These are phyloP conservation scores for Numenius arquata DNA, from an alignment of 2,113 vertebrate genomes.

Conservation along the genomic window DNA sequence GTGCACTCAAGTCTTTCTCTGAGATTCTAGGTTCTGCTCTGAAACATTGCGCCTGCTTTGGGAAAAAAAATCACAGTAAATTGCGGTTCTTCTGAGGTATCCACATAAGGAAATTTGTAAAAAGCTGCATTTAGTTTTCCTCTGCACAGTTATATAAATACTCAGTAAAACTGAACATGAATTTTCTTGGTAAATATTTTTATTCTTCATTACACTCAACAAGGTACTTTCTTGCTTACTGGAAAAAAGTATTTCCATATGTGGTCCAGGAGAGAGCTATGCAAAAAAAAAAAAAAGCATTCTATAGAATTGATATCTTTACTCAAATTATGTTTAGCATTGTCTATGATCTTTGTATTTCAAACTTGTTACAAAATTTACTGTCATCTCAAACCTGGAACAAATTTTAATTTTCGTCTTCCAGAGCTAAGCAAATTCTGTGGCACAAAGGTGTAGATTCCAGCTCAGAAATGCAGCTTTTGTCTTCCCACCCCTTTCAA, in stretches of 20 bases:
- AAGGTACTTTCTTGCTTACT: neutral
- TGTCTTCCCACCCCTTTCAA: too few relatives aligned
- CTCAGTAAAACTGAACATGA: neutral
- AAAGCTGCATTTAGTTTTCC: neutral
- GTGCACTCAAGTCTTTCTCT: neutral
- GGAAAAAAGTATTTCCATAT: neutral
- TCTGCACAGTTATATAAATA: neutral
- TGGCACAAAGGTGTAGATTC: rapidly evolving
- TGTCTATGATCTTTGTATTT: neutral
- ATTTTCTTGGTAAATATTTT: neutral
- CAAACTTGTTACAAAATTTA: neutral
- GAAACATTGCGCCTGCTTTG: neutral
- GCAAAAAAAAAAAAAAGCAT: neutral
- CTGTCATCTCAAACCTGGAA: too few relatives aligned
- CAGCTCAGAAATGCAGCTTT: neutral
- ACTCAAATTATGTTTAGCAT: too few relatives aligned
- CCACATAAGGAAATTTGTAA: neutral
- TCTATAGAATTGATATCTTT: neutral
- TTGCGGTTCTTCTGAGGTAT: neutral
- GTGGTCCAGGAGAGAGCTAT: neutral
- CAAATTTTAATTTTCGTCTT: neutral
- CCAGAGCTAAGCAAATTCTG: too few relatives aligned
- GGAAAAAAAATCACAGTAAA: neutral
- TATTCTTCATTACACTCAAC: neutral
- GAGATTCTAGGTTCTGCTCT: neutral